These are phyloP conservation scores for Sabellastarte sp. DNA, from an alignment of 2,888 invertebrate species.

Conservation along the genomic window DNA sequence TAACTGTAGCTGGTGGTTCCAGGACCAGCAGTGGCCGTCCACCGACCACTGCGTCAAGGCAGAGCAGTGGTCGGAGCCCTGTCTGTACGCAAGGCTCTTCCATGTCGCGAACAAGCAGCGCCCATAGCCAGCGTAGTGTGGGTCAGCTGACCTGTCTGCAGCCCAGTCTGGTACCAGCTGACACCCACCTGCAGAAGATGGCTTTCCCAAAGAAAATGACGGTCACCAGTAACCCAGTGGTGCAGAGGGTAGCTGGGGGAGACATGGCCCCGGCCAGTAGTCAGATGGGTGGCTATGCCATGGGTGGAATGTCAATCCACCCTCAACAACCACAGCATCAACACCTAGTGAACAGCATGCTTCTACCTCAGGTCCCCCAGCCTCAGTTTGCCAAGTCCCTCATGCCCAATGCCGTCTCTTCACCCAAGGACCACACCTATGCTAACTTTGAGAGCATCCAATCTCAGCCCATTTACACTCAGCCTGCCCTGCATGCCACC, in stretches of 20 bases:
- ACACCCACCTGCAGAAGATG: neutral
- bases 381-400: neutral
- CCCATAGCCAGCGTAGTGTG: neutral
- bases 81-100: slow-evolving; percentile 26
- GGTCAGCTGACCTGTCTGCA: neutral
- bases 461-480: neutral
- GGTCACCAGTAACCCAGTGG: neutral
- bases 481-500: neutral
- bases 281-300: neutral
- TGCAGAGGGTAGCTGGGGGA: no score
- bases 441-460: neutral
- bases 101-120: neutral
- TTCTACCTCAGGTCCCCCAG: neutral
- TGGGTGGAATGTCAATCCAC: neutral
- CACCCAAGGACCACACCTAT: neutral
- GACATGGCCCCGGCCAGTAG: neutral
- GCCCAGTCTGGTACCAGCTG: neutral
- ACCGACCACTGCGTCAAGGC: no score
- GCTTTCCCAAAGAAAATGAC: neutral
- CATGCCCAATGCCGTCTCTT: neutral
- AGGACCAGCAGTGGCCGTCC: no score
- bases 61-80: no score
- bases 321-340: neutral
- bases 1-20: no score
- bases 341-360: neutral